Evolutionary conservation across 2,113 vertebrate species (phyloP).

Genomic region (Cyanoramphus novaezelandiae): DNA sequence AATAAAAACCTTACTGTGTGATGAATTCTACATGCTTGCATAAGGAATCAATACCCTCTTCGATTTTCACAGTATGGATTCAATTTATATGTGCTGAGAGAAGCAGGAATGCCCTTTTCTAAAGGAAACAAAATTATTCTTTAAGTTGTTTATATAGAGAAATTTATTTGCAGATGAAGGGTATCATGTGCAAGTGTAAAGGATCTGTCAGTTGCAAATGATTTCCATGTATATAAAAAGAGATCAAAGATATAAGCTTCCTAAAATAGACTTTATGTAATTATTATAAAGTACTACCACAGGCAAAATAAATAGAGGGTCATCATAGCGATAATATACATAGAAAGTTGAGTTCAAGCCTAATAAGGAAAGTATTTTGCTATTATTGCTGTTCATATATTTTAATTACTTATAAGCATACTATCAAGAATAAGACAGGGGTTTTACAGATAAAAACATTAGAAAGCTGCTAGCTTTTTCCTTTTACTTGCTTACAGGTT

Average conservation of each 20-base stretch:
- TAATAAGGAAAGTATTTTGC: slow-evolving; percentile 12
- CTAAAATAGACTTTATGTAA: slow-evolving; percentile 26
- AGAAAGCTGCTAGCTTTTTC: background rate
- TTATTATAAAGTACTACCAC: background rate
- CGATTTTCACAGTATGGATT: slow-evolving; percentile 43
- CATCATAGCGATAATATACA: background rate
- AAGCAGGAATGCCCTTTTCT: slow-evolving; percentile 4
- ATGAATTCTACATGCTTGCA: background rate
- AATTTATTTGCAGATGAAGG: slow-evolving; percentile 25
- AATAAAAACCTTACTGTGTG: background rate
- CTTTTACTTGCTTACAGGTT: background rate
- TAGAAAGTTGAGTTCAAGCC: slow-evolving; percentile 22
- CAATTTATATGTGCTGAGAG: slow-evolving; percentile 20
- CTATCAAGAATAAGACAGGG: background rate
- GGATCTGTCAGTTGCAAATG: slow-evolving; percentile 5
- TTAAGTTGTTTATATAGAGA: background rate
- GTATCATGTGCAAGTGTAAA: background rate
- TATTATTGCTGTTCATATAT: slow-evolving; percentile 6
- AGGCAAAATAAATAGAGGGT: slow-evolving; percentile 18
- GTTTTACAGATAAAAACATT: background rate
- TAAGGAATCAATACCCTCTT: slow-evolving; percentile 34
- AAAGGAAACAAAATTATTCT: background rate
- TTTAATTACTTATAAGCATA: background rate
- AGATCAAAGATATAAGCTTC: slow-evolving; percentile 9
- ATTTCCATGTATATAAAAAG: slow-evolving; percentile 13